phyloP scores from a whole-genome alignment of 2,113 vertebrate species.

The Ancistrus triradiatus region DNA sequence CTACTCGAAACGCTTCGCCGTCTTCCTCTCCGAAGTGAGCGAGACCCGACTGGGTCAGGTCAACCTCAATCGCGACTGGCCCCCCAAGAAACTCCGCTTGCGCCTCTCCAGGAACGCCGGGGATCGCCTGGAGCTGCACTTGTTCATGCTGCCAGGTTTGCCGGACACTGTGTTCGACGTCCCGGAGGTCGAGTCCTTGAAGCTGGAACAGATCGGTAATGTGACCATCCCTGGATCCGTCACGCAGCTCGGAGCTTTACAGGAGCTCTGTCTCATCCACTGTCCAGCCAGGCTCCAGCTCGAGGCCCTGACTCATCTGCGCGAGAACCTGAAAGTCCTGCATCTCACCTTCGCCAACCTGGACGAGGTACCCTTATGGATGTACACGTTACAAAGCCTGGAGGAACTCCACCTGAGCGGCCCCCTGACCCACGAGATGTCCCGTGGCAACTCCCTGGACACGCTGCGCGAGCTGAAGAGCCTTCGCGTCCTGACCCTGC shows the following conservation, averaged over 20 bases:
- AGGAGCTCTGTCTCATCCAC: constrained; percentile 76
- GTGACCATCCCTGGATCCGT: constrained; percentile 69
- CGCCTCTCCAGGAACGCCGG: constrained; percentile 68
- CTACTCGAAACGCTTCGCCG: constrained; percentile 82
- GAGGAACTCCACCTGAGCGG: constrained; percentile 81
- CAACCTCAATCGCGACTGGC: constrained; percentile 86
- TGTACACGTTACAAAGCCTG: constrained; percentile 71
- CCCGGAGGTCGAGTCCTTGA: constrained; percentile 75
- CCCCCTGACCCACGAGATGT: constrained; percentile 68
- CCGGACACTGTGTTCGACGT: constrained; percentile 81
- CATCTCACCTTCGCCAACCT: constrained; percentile 69
- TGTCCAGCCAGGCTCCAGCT: constrained; percentile 74
- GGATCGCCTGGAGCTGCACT: constrained; percentile 73
- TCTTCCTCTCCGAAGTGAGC: constrained; percentile 87
- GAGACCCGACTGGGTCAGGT: constrained; percentile 81
- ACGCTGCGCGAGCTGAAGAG: constrained; percentile 75
- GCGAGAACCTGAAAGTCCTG: constrained; percentile 74
- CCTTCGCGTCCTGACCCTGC: constrained; percentile 72
- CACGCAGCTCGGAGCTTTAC: constrained; percentile 70
- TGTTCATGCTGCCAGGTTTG: constrained; percentile 78
- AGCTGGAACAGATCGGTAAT: constrained; percentile 78
- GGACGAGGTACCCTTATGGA: constrained; percentile 79
- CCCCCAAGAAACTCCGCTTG: constrained; percentile 72
- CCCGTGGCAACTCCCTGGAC: constrained; percentile 67
- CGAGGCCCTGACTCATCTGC: constrained; percentile 71